Conservation (phyloP, 2,888 invertebrate genomes). For the Yponomeuta evonymella region DNA sequence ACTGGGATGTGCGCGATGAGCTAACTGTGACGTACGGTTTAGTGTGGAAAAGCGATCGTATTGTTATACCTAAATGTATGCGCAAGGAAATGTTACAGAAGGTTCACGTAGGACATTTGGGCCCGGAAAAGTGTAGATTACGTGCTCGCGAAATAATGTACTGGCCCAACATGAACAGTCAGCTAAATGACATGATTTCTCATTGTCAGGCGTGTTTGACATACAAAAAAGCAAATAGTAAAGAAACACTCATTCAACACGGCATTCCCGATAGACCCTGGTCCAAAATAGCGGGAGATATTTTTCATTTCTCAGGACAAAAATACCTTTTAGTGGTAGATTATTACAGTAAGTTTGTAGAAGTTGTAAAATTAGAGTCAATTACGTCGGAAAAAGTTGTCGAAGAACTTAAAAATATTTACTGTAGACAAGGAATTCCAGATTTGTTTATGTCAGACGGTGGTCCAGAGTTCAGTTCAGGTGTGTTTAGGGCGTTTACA, state of each 20-base stretch:
- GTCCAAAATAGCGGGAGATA: constrained; percentile 15
- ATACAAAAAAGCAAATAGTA: constrained; percentile 16
- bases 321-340: constrained; percentile 18
- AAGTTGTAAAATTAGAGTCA: constrained; percentile 13
- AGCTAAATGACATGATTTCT: constrained; percentile 21
- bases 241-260: constrained; percentile 17
- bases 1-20: constrained; percentile 14
- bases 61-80: too few relatives aligned
- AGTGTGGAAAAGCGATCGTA: too few relatives aligned
- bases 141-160: constrained; percentile 21
- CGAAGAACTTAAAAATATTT: constrained; percentile 15
- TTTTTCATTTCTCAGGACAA: constrained; percentile 16
- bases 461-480: constrained; percentile 17
- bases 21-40: too few relatives aligned
- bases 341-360: constrained; percentile 19
- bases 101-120: too few relatives aligned
- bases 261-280: constrained; percentile 16
- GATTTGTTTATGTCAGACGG: constrained; percentile 15
- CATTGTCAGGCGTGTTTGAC: constrained; percentile 25
- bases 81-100: too few relatives aligned
- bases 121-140: too few relatives aligned
- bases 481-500: constrained; percentile 21
- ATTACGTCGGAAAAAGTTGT: constrained; percentile 11
- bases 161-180: constrained; percentile 25
- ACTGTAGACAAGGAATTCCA: constrained; percentile 17